Base-by-base conservation (phyloP, 2,888 invertebrate genomes). In the Pocota personata region DNA sequence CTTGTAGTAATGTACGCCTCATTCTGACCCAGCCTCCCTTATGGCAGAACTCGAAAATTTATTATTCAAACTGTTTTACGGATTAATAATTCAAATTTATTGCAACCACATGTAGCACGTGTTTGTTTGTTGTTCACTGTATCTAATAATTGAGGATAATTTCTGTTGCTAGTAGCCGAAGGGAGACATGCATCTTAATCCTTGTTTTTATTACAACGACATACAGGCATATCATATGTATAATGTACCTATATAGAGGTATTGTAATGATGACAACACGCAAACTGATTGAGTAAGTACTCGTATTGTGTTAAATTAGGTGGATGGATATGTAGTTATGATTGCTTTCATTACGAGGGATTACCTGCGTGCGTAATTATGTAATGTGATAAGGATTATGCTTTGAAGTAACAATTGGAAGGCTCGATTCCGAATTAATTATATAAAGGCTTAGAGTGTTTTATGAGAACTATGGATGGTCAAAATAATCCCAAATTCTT, bases 71-170 rank as follows among this genome's bases (percentile, higher is more conserved):
- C 35, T 35, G 50, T 50, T 50, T 35, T 66, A 50, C 24, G 66
- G 66, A 66, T 66, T 66, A 66, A 66, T 66, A 66, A 66, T 66
- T 52, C 37, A 50, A 50, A 66, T 66, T 66, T 66, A 66, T 50
- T 50, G 50, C 66, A 66, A 50, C 35, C 66, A 52, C 66, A 58
- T 35, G 58, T 58, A 37, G 66, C 66, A 52, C 50, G 66, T 66
- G 66, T 35, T 21, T 1, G 30, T 32, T 16, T 64, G 27, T 12
- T 35, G 66, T 21, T 35, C 5, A 16, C 24, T 50, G 55, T 66
- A 50, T 52, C 66, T 35, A 66, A 66, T 52, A 66, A 66, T 52
- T 66, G 66, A 24, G 30, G 66, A 66, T 66, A 66, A 66, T 66
- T 66, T 52, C 35, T 66, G 66, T 66, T 50, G 66, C 52, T 37